phyloP scores from a whole-genome alignment of 2,797 vertebrate species.

The Brachymystax lenok region DNA sequence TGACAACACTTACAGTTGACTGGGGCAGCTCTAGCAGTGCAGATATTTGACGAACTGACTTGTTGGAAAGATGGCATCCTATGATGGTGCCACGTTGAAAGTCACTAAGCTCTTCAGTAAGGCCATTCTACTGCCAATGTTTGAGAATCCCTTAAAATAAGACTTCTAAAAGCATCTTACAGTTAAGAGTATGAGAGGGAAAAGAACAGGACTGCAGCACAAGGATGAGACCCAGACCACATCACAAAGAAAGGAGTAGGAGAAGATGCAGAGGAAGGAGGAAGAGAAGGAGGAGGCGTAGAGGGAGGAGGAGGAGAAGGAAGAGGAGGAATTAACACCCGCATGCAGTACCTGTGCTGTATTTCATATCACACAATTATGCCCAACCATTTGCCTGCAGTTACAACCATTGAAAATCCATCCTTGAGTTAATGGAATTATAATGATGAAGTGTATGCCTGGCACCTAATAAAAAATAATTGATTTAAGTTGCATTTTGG shows the following conservation, averaged over 20 bases:
- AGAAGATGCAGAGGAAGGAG: too few relatives aligned
- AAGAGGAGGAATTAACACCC: conserved; percentile 50
- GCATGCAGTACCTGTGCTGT: conserved; percentile 61
- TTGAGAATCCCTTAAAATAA: conserved; percentile 41
- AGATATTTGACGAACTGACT: too few relatives aligned
- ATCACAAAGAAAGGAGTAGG: conserved; percentile 42
- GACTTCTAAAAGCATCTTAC: conserved; percentile 45
- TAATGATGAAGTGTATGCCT: conserved; percentile 76
- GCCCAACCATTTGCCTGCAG: conserved; percentile 69
- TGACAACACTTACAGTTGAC: too few relatives aligned
- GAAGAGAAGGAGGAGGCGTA: too few relatives aligned
- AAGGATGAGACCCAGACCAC: conserved; percentile 45
- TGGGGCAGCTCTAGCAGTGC: too few relatives aligned
- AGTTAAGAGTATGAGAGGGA: conserved; percentile 24
- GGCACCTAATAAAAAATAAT: conserved; percentile 78
- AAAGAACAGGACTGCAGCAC: conserved; percentile 46
- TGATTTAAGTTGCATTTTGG: conserved; percentile 76
- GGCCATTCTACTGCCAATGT: too few relatives aligned
- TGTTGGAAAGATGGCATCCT: too few relatives aligned
- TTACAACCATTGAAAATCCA: conserved; percentile 79
- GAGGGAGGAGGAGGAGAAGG: conserved; percentile 1
- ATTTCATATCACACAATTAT: conserved; percentile 75
- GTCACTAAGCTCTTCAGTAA: too few relatives aligned
- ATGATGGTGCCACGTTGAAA: too few relatives aligned
- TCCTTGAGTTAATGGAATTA: conserved; percentile 77